Evolutionary conservation across 2,797 vertebrate species (phyloP), one percentile per base, ranked within the genome.

Genomic region (Xenentodon cancila): DNA sequence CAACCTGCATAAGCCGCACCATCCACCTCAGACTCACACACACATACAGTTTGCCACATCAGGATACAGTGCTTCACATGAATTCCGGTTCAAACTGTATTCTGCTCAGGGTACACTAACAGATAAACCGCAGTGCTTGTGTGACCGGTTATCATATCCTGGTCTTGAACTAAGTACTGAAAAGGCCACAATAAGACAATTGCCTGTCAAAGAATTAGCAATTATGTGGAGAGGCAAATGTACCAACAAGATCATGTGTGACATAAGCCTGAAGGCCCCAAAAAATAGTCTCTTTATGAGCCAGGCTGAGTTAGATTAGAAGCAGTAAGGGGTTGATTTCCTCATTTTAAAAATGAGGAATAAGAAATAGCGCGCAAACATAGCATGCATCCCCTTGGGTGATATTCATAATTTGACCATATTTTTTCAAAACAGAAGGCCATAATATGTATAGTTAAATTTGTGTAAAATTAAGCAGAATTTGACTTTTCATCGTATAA

Each of bases 61-160:
- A 99, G 97, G 96, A 99, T 99, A 97, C 94, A 97, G 94, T 93
- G 90, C 95, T 94, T 90, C 89, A 93, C 93, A 96, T 92, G 93
- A 95, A 98, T 97, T 98, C 97, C 97, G 97, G 96, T 96, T 94
- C 82, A 94, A 96, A 96, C 94, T 93, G 95, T 93, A 95, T 96
- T 96, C 94, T 95, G 94, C 95, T 95, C 92, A 72, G 91, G 90
- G 94, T 87, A 95, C 93, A 91, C 94, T 94, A 98, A 92, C 92
- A 92, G 92, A 92, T 93, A 79, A 93, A 98, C 97, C 96, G 96
- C 97, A 96, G 92, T 82, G 83, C 61, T 71, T 53, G 92, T 82
- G 83, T 82, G 81, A 95, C 95, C 93, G 84, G 95, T 94, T 95
- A 95, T 95, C 84, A 85, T 76, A 90, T 90, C 91, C 95, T 90